phyloP scores from a whole-genome alignment of 2,113 vertebrate species.

The Brienomyrus longianalis region DNA sequence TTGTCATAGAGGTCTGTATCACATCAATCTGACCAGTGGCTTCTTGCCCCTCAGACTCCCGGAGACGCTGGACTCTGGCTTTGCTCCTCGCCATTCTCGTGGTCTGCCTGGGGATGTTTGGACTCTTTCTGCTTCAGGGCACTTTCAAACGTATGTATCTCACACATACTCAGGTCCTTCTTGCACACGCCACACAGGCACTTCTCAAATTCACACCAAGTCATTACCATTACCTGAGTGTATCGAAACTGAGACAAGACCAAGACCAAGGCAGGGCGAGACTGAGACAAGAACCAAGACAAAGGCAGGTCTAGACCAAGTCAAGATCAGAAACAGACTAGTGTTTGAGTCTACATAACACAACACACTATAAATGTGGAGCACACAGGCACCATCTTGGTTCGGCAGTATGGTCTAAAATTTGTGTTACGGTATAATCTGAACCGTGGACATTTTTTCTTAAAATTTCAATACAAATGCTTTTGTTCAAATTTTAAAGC shows the following conservation, averaged over 20 bases:
- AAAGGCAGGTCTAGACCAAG: too few species aligned
- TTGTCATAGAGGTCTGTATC: background rate
- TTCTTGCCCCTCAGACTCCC: slow-evolving; percentile 37
- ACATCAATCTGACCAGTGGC: background rate
- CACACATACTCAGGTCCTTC: background rate
- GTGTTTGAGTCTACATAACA: too few species aligned
- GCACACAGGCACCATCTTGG: too few species aligned
- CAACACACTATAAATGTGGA: too few species aligned
- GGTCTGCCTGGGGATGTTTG: slow-evolving; percentile 42
- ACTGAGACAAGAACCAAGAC: too few species aligned
- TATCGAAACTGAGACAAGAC: too few species aligned
- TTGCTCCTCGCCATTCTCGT: slow-evolving; percentile 53
- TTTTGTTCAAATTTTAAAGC: too few species aligned
- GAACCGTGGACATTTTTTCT: background rate
- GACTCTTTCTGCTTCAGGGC: slow-evolving; percentile 48
- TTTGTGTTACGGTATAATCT: background rate
- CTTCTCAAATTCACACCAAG: background rate
- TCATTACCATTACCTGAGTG: too few species aligned
- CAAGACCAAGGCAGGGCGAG: too few species aligned
- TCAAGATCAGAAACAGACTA: too few species aligned
- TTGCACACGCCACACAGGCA: background rate
- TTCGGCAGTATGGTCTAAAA: background rate
- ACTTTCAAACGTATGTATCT: slow-evolving; percentile 64
- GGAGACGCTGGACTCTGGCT: slow-evolving; percentile 53
- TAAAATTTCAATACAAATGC: background rate